Conservation (phyloP, 2,113 vertebrate species). For the Thamnaconus septentrionalis region DNA sequence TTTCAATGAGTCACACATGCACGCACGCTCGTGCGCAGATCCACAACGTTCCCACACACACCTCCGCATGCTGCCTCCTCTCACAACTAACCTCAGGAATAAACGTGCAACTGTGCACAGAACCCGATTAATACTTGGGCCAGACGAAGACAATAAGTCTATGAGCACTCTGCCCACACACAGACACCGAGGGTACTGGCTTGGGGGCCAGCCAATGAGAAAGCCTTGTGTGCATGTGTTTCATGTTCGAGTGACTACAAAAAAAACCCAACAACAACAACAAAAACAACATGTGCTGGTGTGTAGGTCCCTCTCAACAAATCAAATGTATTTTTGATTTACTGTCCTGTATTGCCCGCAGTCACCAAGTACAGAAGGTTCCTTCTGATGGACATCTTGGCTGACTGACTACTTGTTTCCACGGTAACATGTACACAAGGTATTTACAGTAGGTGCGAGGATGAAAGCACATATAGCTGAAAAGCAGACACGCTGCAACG, state of each 20-base stretch:
- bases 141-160: slow-evolving; percentile 57
- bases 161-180: slow-evolving; percentile 51
- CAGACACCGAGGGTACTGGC: slow-evolving; percentile 34
- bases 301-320: too few species aligned
- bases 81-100: slow-evolving; percentile 41
- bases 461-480: too few species aligned
- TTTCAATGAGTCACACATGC: slow-evolving; percentile 43
- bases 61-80: slow-evolving; percentile 32
- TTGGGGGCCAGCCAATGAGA: slow-evolving; percentile 20
- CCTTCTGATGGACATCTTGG: neutral
- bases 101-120: slow-evolving; percentile 26
- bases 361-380: too few species aligned
- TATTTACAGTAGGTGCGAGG: neutral
- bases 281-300: slow-evolving; percentile 10
- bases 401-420: slow-evolving; percentile 27
- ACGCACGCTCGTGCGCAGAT: neutral
- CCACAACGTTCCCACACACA: slow-evolving; percentile 25
- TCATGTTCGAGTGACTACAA: slow-evolving; percentile 17
- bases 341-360: too few species aligned
- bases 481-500: too few species aligned
- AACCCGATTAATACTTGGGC: slow-evolving; percentile 48
- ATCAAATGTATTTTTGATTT: too few species aligned
- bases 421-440: slow-evolving; percentile 56
- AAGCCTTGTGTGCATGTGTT: slow-evolving; percentile 9
- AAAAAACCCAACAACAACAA: slow-evolving; percentile 22